Evolutionary conservation across 2,888 invertebrate species (phyloP).

Genomic region (Zelleria hepariella): DNA sequence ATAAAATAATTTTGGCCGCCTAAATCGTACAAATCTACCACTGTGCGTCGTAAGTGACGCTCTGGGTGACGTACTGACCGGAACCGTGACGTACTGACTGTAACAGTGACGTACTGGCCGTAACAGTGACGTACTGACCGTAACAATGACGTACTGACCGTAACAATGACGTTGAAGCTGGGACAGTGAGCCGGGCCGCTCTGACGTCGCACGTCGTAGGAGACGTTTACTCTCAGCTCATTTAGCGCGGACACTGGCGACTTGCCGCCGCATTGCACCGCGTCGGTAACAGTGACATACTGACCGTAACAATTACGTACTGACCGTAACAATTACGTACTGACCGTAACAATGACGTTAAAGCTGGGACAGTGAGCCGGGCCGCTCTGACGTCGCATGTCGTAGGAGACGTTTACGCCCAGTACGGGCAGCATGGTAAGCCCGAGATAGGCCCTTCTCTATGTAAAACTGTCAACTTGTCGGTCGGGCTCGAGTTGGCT

Average conservation of each 20-base stretch:
- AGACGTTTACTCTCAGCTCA: constrained; percentile 81
- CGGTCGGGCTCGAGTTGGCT: too few species aligned
- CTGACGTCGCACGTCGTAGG: not conserved
- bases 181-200: constrained; percentile 85
- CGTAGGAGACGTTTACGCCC: constrained; percentile 83
- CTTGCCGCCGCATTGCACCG: constrained; percentile 61
- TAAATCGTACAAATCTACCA: too few species aligned
- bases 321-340: too few species aligned
- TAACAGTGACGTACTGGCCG: not conserved
- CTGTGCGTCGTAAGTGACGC: constrained; percentile 67
- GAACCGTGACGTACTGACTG: not conserved
- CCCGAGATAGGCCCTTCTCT: too few species aligned
- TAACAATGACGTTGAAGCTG: constrained; percentile 21
- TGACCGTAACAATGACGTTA: too few species aligned
- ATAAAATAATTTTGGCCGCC: too few species aligned
- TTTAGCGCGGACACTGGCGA: constrained; percentile 85
- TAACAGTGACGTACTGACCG: not conserved
- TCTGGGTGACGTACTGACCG: not conserved
- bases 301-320: not conserved
- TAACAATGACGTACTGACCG: not conserved
- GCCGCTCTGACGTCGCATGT: constrained; percentile 82
- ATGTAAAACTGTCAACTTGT: too few species aligned
- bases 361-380: constrained; percentile 92
- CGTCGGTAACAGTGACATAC: constrained; percentile 24
- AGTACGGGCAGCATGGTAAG: too few species aligned